Evolutionary conservation across 1,140 invertebrate genomes (phyloP), one percentile per base, ranked within the genome.

Genomic region (Drosophila lacertosa): DNA sequence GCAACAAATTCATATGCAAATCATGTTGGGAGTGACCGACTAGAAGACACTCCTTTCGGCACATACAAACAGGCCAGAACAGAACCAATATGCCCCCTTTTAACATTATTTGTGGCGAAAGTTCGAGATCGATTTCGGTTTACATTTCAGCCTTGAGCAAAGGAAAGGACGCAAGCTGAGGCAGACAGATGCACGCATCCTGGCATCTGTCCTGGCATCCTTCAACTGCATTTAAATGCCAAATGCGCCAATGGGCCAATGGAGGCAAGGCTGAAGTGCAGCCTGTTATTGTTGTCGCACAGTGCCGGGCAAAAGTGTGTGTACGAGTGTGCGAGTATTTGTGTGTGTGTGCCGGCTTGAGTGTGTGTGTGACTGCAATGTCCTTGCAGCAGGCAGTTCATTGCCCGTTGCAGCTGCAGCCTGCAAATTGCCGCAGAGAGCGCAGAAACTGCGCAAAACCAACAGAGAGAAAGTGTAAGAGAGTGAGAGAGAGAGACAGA

Each of bases 161-260:
- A 53, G 50, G 33, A n/a, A n/a, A n/a, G n/a, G n/a, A n/a, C 33
- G 15, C 24, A 39, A 39, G 22, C 42, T 44, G 11, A 20, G 33
- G 20, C 20, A 37, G 33, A 16, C 48, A 51, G 32, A 35, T 51
- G 16, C 26, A n/a, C 9, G 32, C 33, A 13, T 18, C 32, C 44
- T 48, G 26, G 63, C 59, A 86, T 80, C 81, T 18, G 10, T 18
- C 32, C 44, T 48, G 26, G 63, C 59, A 86, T 80, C 81, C 81
- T 86, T 86, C 82, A 86, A 86, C 77, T 77, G 62, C 54, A 65
- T 39, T 74, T 48, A 71, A 86, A 86, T 88, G 82, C 77, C 82
- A 88, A 88, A 78, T 69, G 55, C 68, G 68, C 67, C 51, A 40
- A 40, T 40, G 32, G 35, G 40, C n/a, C 2, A 13, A 4, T 4